Base-by-base conservation (phyloP, 2,888 invertebrate genomes). In the Gastrophysa polygoni region DNA sequence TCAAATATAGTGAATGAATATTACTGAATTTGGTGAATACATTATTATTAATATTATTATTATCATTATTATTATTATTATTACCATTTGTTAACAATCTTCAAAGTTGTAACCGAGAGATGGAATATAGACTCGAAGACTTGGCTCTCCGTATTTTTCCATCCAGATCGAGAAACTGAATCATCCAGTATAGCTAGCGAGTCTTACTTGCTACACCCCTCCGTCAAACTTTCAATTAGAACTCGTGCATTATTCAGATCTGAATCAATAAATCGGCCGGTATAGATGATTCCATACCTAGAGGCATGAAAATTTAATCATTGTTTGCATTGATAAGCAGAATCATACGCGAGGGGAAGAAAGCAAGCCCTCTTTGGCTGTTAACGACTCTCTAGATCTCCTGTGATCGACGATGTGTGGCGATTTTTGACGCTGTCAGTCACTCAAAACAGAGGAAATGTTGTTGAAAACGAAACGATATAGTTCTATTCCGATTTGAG, bases 301-400 rank as follows among this genome's bases (percentile, higher is more conserved):
- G 59, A 68, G 75, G 74, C 73, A 75, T 76, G 74, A 76, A 76
- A 76, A 75, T 75, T 76, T 76, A 75, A 76, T 76, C 76, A 75
- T 73, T 70, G 72, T 75, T 75, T 74, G 76, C 75, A 76, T 75
- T 75, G 74, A 75, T 72, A 72, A 75, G 74, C 73, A 73, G 73
- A 73, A 75, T 73, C 71, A 66, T 72, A 70, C 72, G 72, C 70
- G 71, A 68, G 68, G 72, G 68, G 70, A 67, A 66, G 72, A 68
- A 69, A 73, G 71, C 71, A 71, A 72, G 71, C 73, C 73, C 73
- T 70, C 64, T 60, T 63, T 56, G 64, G 60, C 66, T 63, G 57
- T 55, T 55, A 65, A 62, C 68, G n/a, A n/a, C 68, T 63, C 58
- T 62, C 50, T 29, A 56, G 49, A 60, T 60, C 57, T 61, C 58